A percentile compares a stretch with the other conserved stretches of the same genome.
Evolutionary conservation across 2,888 invertebrate species (phyloP).

Genomic region (Tetheella fluctuosa): DNA sequence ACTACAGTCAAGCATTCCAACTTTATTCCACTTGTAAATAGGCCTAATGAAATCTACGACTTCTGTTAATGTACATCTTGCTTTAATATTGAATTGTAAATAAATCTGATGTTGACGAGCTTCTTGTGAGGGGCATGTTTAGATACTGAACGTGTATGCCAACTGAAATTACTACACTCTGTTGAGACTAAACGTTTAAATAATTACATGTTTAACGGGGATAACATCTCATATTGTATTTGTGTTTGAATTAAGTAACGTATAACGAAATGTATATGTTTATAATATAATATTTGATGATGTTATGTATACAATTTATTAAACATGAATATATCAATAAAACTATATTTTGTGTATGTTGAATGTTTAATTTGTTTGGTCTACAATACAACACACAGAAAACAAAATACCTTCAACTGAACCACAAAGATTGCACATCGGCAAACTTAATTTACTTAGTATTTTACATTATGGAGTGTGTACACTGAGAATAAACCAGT

Average conservation of each 20-base stretch:
- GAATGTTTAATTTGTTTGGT: constrained; percentile 71
- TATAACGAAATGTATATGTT: constrained; percentile 84
- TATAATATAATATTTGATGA: constrained; percentile 84
- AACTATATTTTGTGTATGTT: constrained; percentile 85
- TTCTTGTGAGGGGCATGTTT: constrained; percentile 64
- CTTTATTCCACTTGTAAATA: constrained; percentile 83
- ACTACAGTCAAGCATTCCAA: constrained; percentile 80
- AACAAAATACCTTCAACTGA: neutral
- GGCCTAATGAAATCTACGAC: constrained; percentile 78
- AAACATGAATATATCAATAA: constrained; percentile 85
- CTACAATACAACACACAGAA: constrained; percentile 51
- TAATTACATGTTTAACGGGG: constrained; percentile 68
- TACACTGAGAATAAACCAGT: neutral
- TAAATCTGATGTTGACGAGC: constrained; percentile 71
- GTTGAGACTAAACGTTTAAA: constrained; percentile 72
- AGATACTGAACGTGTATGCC: constrained; percentile 65
- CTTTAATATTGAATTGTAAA: constrained; percentile 77
- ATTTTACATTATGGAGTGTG: neutral
- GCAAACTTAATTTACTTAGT: neutral
- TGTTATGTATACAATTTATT: constrained; percentile 85
- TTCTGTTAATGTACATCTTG: constrained; percentile 74
- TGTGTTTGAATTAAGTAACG: constrained; percentile 82
- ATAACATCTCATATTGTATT: constrained; percentile 84
- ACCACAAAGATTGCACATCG: neutral
- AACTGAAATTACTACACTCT: constrained; percentile 64